Evolutionary conservation across 2,888 invertebrate species (phyloP).

Genomic region (Cyrtodaria siliqua): DNA sequence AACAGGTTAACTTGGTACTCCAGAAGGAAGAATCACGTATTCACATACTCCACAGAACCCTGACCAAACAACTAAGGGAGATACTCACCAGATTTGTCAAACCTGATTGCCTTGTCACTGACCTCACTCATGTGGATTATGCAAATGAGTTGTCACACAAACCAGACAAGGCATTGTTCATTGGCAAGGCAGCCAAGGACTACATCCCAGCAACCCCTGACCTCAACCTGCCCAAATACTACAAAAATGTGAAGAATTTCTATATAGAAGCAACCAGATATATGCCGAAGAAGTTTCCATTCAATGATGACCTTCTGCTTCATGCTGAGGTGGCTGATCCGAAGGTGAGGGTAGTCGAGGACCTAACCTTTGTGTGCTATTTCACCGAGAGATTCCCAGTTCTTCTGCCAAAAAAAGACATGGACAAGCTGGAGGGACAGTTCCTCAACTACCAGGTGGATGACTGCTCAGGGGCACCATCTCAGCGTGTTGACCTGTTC

Average conservation of each 20-base stretch:
- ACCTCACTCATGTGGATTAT: neutral
- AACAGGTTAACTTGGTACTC: too few species aligned
- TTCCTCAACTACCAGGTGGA: conserved; percentile 3
- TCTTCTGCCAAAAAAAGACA: neutral
- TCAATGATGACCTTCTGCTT: neutral
- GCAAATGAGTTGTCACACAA: neutral
- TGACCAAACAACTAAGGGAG: neutral
- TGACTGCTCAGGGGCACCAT: conserved; percentile 1
- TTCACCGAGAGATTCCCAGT: neutral
- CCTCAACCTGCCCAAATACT: conserved; percentile 1
- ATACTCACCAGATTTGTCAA: neutral
- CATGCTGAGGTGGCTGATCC: conserved; percentile 2
- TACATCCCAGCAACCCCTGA: neutral
- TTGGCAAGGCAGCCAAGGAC: conserved; percentile 3
- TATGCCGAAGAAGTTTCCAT: conserved; percentile 1
- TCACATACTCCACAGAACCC: neutral
- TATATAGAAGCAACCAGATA: neutral
- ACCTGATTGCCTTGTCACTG: neutral
- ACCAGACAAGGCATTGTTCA: neutral
- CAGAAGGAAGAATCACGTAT: too few species aligned
- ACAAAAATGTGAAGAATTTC: conserved; percentile 1
- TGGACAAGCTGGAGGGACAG: neutral
- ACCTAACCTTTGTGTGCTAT: neutral
- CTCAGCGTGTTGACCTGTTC: conserved; percentile 3
- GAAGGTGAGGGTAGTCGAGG: neutral